These are phyloP conservation scores for Neopelma chrysocephalum DNA, from an alignment of 2,797 vertebrate genomes.

Conservation along the genomic window DNA sequence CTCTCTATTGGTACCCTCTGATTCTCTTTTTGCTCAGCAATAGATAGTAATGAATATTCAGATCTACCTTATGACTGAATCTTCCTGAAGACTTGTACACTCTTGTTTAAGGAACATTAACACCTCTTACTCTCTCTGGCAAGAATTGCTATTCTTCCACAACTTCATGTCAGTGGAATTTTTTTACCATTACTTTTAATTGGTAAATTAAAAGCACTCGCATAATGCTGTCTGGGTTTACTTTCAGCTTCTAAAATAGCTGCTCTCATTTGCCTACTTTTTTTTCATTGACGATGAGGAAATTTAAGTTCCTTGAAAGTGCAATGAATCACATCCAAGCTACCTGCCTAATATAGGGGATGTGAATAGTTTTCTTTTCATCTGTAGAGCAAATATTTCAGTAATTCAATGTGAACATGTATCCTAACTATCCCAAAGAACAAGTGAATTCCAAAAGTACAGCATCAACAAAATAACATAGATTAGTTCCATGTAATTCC, in stretches of 20 bases:
- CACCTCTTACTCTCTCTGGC: background rate
- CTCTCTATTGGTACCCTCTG: background rate
- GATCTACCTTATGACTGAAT: background rate
- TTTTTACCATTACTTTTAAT: background rate
- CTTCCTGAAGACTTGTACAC: background rate
- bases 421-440: background rate
- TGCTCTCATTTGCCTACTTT: background rate
- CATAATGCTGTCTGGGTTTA: background rate
- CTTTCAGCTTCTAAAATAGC: background rate
- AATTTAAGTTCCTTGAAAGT: background rate
- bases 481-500: background rate
- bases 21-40: background rate
- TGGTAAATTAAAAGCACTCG: background rate
- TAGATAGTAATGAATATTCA: background rate
- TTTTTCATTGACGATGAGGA: background rate
- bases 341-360: background rate
- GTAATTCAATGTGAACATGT: fast-evolving
- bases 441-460: background rate
- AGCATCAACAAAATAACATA: background rate
- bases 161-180: background rate
- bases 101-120: background rate
- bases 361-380: background rate
- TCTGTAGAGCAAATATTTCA: background rate
- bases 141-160: background rate
- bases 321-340: background rate